phyloP scores from a whole-genome alignment of 92 coral and sea anemone genomes.

The Virgularia gustaviana region DNA sequence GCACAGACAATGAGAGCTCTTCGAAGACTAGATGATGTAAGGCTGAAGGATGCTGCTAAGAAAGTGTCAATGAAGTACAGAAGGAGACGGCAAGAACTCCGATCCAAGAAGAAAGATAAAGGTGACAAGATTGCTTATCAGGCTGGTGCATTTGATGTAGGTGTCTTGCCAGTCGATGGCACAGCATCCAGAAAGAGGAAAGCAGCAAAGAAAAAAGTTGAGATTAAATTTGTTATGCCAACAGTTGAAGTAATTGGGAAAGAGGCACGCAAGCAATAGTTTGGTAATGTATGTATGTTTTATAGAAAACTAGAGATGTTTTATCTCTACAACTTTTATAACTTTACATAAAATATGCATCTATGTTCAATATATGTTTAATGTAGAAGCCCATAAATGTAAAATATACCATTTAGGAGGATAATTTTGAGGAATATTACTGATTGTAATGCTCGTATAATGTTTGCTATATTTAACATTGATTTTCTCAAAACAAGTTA shows the following conservation, averaged over 20 bases:
- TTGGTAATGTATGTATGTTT: too few species aligned
- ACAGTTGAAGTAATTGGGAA: conserved; percentile 16
- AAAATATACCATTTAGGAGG: too few species aligned
- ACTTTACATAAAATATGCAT: too few species aligned
- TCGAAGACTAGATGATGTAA: conserved; percentile 32
- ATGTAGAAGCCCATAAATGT: too few species aligned
- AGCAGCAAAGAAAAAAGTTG: conserved; percentile 8
- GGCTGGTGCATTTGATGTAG: neutral
- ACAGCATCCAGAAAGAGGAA: conserved; percentile 25
- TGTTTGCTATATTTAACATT: too few species aligned
- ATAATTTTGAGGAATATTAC: too few species aligned
- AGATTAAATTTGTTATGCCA: conserved; percentile 12
- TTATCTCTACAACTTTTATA: too few species aligned
- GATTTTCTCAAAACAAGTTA: neutral
- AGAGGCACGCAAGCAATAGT: too few species aligned
- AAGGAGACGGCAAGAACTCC: conserved; percentile 29
- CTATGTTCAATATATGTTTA: too few species aligned
- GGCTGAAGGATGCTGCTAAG: conserved; percentile 45
- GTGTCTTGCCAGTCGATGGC: neutral
- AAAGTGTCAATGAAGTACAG: conserved; percentile 40
- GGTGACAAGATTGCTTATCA: neutral
- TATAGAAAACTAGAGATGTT: too few species aligned
- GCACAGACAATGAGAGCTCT: conserved; percentile 45
- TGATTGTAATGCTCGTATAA: neutral
- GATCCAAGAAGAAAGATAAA: too few species aligned